These are phyloP conservation scores for Drosophila jambulina DNA, from an alignment of 1,140 invertebrate genomes.

Conservation along the genomic window DNA sequence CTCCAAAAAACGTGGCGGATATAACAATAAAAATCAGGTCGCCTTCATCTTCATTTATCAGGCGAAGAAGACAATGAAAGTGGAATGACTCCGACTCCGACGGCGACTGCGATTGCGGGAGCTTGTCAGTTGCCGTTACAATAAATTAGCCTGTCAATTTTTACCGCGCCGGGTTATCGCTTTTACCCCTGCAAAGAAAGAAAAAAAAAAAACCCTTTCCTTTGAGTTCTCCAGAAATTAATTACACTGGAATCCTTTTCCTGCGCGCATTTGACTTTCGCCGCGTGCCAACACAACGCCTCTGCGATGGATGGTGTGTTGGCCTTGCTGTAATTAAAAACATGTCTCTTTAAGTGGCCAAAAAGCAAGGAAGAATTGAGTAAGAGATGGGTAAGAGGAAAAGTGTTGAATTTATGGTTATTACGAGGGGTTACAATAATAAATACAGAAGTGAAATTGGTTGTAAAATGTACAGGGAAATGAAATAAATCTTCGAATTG, in stretches of 20 bases:
- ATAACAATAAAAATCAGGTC: constrained; percentile 70
- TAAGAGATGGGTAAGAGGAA: constrained; percentile 31
- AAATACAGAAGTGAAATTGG: background rate
- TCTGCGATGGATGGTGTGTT: constrained; percentile 9
- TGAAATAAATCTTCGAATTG: background rate
- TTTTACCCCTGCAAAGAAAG: constrained; percentile 1
- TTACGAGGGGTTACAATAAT: background rate
- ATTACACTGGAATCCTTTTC: constrained; percentile 52
- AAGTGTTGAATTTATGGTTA: constrained; percentile 26
- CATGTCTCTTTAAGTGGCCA: constrained; percentile 8
- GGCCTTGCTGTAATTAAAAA: constrained; percentile 37
- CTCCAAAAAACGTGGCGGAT: constrained; percentile 25
- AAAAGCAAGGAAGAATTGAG: background rate
- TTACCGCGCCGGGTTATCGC: constrained; percentile 38
- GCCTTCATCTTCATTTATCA: constrained; percentile 71
- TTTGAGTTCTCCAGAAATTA: constrained; percentile 37
- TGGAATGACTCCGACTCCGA: constrained; percentile 30
- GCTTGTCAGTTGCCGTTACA: constrained; percentile 78
- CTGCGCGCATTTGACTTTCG: constrained; percentile 41
- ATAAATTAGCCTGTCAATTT: constrained; percentile 79
- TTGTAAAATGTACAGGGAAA: background rate
- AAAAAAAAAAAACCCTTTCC: background rate
- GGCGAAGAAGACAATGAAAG: constrained; percentile 61
- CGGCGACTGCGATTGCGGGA: constrained; percentile 19
- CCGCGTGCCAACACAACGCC: constrained; percentile 46